Conservation (phyloP, 1,140 invertebrate species). For the Lordiphosa clarofinis region DNA sequence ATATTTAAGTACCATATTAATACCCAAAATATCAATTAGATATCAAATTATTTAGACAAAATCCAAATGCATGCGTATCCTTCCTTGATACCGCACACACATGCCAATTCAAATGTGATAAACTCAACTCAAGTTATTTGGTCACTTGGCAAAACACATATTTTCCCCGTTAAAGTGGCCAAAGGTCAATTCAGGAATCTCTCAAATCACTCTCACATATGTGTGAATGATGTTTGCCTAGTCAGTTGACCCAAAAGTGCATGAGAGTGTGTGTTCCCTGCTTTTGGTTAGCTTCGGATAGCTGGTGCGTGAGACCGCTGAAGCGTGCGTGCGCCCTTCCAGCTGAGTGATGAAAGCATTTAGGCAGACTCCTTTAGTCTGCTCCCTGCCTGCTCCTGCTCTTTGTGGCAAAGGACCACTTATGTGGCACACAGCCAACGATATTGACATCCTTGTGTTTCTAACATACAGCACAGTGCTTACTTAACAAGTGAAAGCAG, state of each 20-base stretch:
- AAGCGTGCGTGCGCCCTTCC: constrained; percentile 63
- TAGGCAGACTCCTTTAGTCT: constrained; percentile 46
- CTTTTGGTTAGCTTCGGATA: too few species aligned
- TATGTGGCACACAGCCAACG: constrained; percentile 39
- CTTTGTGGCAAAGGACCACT: constrained; percentile 46
- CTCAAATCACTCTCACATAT: constrained; percentile 1
- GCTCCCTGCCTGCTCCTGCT: background rate
- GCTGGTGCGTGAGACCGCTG: constrained; percentile 48
- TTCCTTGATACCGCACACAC: constrained; percentile 5
- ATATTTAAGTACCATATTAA: too few species aligned
- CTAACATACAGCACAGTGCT: background rate
- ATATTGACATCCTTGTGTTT: constrained; percentile 19
- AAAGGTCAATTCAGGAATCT: constrained; percentile 26
- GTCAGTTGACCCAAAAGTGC: constrained; percentile 3
- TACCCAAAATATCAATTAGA: too few species aligned
- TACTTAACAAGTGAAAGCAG: background rate
- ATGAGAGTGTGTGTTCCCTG: constrained; percentile 11
- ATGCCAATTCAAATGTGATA: constrained; percentile 22
- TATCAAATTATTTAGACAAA: too few species aligned
- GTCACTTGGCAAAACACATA: too few species aligned
- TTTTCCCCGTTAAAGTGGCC: too few species aligned
- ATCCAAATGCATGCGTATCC: too few species aligned
- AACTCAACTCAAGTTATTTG: too few species aligned
- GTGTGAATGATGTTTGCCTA: constrained; percentile 20
- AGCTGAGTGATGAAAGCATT: constrained; percentile 74